Percentiles rank a stretch among this genome's conserved stretches.
Evolutionary conservation across 2,888 invertebrate genomes (phyloP).

Genomic region (Chymomyza amoena): DNA sequence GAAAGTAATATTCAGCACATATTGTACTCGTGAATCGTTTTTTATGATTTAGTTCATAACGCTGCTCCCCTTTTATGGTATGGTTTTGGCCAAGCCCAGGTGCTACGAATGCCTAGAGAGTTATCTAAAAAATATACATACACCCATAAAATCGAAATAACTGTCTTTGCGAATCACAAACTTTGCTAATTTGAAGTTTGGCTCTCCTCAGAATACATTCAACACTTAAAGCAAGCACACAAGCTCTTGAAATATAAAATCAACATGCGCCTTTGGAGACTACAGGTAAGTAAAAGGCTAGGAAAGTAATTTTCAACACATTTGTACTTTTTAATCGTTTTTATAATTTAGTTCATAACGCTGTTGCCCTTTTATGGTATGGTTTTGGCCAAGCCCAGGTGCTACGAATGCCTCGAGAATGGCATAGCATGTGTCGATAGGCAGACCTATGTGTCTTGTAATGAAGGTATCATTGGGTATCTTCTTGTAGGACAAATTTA

Average conservation of each 20-base stretch:
- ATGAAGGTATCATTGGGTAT: not conserved
- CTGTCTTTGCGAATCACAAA: not conserved
- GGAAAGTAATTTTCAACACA: not conserved
- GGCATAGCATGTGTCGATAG: constrained; percentile 15
- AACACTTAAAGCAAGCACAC: not conserved
- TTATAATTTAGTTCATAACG: not conserved
- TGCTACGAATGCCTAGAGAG: constrained; percentile 13
- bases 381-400: constrained; percentile 4
- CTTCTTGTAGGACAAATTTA: not conserved
- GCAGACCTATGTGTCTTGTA: constrained; percentile 3
- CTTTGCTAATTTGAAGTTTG: not conserved
- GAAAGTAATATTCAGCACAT: not conserved
- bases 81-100: constrained; percentile 1
- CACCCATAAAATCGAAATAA: not conserved
- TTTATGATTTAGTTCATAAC: constrained; percentile 1
- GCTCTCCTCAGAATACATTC: not conserved
- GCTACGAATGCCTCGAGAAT: constrained; percentile 9
- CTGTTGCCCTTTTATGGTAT: constrained; percentile 8
- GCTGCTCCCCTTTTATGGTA: constrained; percentile 8
- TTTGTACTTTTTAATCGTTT: not conserved
- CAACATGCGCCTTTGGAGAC: not conserved
- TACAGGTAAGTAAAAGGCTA: not conserved
- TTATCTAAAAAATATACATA: not conserved
- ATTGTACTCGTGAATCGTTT: not conserved
- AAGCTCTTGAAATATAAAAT: not conserved